phyloP scores from a whole-genome alignment of 2,797 vertebrate species.

The Gallinago nigripennis region DNA sequence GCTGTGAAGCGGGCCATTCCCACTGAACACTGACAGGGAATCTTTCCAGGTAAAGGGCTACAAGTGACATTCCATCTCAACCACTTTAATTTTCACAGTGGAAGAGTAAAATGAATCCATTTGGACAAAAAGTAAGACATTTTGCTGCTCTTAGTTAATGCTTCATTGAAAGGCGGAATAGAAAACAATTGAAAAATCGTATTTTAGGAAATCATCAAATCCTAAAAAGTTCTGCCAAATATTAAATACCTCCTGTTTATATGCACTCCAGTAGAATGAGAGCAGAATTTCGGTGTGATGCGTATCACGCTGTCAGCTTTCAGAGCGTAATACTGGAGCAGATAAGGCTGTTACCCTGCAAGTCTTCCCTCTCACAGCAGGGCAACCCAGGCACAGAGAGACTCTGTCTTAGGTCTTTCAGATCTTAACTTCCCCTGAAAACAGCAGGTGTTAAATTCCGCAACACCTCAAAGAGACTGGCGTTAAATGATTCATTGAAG shows the following conservation, averaged over 20 bases:
- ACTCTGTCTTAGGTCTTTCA: neutral
- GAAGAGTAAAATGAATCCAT: neutral
- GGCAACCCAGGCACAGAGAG: neutral
- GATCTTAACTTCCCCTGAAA: neutral
- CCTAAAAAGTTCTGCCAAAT: neutral
- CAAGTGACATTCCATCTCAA: neutral
- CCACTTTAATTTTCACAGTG: neutral
- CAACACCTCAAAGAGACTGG: neutral
- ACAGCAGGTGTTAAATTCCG: slow-evolving; percentile 2
- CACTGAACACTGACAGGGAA: neutral
- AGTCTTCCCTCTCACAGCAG: neutral
- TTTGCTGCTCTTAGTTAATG: neutral
- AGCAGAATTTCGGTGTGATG: neutral
- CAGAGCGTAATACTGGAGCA: neutral
- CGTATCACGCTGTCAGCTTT: neutral
- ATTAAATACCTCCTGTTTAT: neutral
- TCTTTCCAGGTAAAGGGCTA: neutral
- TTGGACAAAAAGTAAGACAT: neutral
- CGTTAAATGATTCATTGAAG: neutral
- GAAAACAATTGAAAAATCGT: neutral
- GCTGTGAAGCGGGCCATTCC: neutral
- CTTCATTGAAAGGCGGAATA: neutral
- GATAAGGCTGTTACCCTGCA: neutral
- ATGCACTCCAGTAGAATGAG: neutral
- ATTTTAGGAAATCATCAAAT: neutral